phyloP scores from a whole-genome alignment of 2,888 invertebrate species.

The Patella caerulea region DNA sequence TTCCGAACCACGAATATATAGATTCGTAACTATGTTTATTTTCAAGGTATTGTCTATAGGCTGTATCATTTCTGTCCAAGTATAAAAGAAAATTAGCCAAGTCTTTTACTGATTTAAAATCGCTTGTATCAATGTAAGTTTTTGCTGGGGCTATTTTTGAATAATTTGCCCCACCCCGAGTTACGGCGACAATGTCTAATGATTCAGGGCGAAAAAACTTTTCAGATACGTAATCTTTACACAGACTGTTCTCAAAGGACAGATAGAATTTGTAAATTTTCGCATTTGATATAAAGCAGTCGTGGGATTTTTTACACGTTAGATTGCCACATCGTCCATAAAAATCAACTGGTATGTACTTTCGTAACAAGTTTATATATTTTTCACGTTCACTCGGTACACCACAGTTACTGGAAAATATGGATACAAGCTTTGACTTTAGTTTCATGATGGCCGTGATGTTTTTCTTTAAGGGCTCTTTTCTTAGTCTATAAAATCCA shows the following conservation, averaged over 20 bases:
- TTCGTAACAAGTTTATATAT: slow-evolving; percentile 24
- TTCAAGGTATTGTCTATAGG: no score
- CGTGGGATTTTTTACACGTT: background rate
- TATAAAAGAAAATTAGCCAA: slow-evolving; percentile 21
- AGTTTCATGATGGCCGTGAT: slow-evolving; percentile 7
- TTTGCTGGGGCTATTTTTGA: slow-evolving; percentile 16
- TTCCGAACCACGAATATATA: no score
- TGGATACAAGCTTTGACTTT: slow-evolving; percentile 27
- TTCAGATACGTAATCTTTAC: slow-evolving; percentile 36
- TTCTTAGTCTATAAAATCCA: slow-evolving; percentile 14
- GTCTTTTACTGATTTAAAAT: slow-evolving; percentile 15
- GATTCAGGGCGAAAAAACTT: slow-evolving; percentile 26
- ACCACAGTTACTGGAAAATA: slow-evolving; percentile 26
- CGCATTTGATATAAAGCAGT: slow-evolving; percentile 13
- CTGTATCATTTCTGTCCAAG: slow-evolving; percentile 10
- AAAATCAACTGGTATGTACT: slow-evolving; percentile 26
- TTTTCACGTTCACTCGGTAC: slow-evolving; percentile 24
- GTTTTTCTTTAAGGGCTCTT: slow-evolving; percentile 11
- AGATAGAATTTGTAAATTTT: slow-evolving; percentile 33
- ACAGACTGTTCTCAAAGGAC: slow-evolving; percentile 35
- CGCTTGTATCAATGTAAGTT: slow-evolving; percentile 17
- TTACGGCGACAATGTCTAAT: slow-evolving; percentile 28
- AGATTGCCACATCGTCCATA: slow-evolving; percentile 31
- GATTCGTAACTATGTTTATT: no score
- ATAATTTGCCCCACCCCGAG: slow-evolving; percentile 34